A percentile compares a stretch with the other conserved stretches of the same genome.
These are phyloP conservation scores for Rhogogaster chlorosoma DNA, from an alignment of 2,888 invertebrate species.

Conservation along the genomic window DNA sequence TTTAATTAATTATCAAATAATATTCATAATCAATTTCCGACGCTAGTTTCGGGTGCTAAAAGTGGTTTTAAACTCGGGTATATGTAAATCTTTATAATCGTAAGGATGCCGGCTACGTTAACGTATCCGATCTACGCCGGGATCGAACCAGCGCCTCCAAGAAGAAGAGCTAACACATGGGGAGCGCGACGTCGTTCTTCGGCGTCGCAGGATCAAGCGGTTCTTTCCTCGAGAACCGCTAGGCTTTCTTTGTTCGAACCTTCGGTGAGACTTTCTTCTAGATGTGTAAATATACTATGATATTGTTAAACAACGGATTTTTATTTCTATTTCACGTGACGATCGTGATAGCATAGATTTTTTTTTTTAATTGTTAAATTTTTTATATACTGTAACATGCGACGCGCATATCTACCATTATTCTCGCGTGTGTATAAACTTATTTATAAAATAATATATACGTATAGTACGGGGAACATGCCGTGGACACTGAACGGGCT, in stretches of 20 bases:
- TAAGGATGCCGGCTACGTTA: constrained; percentile 74
- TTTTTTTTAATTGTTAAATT: neutral
- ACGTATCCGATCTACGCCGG: constrained; percentile 74
- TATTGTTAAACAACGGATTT: neutral
- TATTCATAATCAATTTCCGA: neutral
- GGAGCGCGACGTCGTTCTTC: constrained; percentile 64
- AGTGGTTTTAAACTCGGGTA: neutral
- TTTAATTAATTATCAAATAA: neutral
- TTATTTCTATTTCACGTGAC: neutral
- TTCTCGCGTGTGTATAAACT: neutral
- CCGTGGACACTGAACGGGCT: neutral
- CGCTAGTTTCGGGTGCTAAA: neutral
- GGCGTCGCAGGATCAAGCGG: constrained; percentile 60
- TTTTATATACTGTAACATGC: neutral
- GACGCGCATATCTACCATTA: neutral
- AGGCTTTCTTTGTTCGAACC: constrained; percentile 69
- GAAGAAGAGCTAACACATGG: constrained; percentile 72
- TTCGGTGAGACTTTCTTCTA: constrained; percentile 63
- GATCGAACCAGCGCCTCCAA: constrained; percentile 69
- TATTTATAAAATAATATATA: neutral
- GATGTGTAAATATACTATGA: neutral
- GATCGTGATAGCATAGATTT: neutral
- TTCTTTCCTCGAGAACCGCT: constrained; percentile 61
- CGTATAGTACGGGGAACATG: neutral
- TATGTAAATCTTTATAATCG: neutral